Conservation (phyloP, 92 coral and sea anemone genomes). For the Bergia puertoricense region DNA sequence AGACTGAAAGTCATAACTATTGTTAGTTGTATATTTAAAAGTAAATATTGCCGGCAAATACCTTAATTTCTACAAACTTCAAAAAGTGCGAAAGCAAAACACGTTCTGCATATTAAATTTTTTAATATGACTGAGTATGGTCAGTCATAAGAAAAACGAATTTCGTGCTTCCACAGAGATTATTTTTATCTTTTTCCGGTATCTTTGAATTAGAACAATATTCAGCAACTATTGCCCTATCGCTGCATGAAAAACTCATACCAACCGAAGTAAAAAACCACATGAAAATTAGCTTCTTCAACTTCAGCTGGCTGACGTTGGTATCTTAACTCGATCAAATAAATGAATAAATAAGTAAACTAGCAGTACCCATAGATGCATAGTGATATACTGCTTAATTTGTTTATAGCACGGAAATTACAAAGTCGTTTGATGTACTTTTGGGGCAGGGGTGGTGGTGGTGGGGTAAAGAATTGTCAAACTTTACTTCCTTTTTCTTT, state of each 20-base stretch:
- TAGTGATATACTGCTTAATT: too few species aligned
- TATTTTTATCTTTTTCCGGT: background rate
- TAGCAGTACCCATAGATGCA: too few species aligned
- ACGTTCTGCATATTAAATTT: background rate
- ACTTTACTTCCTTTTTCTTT: too few species aligned
- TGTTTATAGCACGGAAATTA: too few species aligned
- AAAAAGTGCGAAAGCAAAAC: conserved; percentile 1
- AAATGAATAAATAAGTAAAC: too few species aligned
- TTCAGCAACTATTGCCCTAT: background rate
- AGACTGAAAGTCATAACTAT: background rate
- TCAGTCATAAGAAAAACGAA: background rate
- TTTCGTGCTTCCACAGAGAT: background rate
- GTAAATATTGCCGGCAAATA: background rate
- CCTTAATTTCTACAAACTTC: background rate
- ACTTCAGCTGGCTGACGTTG: too few species aligned
- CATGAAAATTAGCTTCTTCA: too few species aligned
- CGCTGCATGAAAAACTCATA: background rate
- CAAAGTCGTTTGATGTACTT: too few species aligned
- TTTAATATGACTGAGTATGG: background rate
- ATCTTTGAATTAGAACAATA: background rate
- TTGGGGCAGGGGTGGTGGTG: too few species aligned
- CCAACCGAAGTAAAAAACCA: too few species aligned
- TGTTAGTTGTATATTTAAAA: background rate
- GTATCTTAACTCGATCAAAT: too few species aligned
- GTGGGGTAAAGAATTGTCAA: too few species aligned